Conservation (phyloP, 1,140 invertebrate genomes). For the Aporrectodea caliginosa region DNA sequence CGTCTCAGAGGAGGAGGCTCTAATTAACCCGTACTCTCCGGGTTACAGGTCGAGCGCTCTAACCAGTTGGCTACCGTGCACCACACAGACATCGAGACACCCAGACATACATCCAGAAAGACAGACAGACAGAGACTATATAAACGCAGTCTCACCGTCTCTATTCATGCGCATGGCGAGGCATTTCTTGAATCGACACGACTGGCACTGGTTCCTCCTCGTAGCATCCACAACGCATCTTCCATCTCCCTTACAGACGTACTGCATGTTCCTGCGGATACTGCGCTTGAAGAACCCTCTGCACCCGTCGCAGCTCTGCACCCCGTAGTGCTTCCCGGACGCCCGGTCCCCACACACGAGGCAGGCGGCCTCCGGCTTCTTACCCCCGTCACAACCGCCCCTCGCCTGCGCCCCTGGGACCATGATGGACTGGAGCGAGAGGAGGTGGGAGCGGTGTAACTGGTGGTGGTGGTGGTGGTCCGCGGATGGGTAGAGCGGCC, state of each 20-base stretch:
- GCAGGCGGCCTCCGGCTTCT: slow-evolving; percentile 36
- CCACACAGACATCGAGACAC: too few species aligned
- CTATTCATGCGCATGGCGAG: slow-evolving; percentile 89
- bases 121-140: too few species aligned
- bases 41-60: too few species aligned
- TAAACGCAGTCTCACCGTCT: slow-evolving; percentile 69
- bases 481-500: not conserved
- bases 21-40: too few species aligned
- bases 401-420: too few species aligned
- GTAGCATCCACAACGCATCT: slow-evolving; percentile 86
- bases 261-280: slow-evolving; percentile 54
- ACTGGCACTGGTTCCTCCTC: slow-evolving; percentile 88
- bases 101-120: too few species aligned
- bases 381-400: not conserved
- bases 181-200: slow-evolving; percentile 88
- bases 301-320: slow-evolving; percentile 62
- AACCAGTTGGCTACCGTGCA: too few species aligned
- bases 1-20: too few species aligned
- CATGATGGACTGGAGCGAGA: not conserved
- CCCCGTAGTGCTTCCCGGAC: slow-evolving; percentile 56
- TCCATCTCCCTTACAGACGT: slow-evolving; percentile 82
- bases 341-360: slow-evolving; percentile 56
- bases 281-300: slow-evolving; percentile 83
- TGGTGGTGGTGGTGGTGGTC: not conserved
- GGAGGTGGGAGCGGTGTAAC: not conserved